phyloP scores from a whole-genome alignment of 2,888 invertebrate species.

The Diachrysia chrysitis region DNA sequence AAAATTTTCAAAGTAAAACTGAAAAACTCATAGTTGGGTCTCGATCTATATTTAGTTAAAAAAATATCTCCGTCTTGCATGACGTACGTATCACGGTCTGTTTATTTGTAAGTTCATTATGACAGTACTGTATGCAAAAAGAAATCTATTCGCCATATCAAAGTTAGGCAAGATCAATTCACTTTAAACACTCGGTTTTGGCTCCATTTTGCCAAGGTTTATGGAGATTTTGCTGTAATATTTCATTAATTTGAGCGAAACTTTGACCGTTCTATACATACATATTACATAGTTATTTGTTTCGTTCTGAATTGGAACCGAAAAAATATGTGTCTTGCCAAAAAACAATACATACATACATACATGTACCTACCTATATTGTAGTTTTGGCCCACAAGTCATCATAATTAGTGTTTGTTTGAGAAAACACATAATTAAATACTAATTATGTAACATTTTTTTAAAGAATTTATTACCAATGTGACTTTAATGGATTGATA shows the following conservation, averaged over 20 bases:
- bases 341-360: background rate
- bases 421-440: background rate
- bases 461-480: too few species aligned
- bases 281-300: too few species aligned
- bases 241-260: too few species aligned
- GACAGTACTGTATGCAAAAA: conserved; percentile 3
- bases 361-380: background rate
- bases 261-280: background rate
- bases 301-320: background rate
- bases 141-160: background rate
- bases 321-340: background rate
- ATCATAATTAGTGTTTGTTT: background rate
- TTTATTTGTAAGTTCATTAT: conserved; percentile 11
- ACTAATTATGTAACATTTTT: too few species aligned
- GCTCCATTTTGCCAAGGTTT: background rate
- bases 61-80: conserved; percentile 34
- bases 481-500: too few species aligned
- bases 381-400: background rate
- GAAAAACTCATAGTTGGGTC: conserved; percentile 31
- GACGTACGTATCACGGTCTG: conserved; percentile 22
- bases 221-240: background rate
- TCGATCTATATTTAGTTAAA: conserved; percentile 47
- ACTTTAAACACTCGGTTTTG: background rate
- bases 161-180: background rate
- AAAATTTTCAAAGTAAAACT: conserved; percentile 50